Evolutionary conservation across 2,797 vertebrate genomes (phyloP).

Genomic region (Microchirus variegatus): DNA sequence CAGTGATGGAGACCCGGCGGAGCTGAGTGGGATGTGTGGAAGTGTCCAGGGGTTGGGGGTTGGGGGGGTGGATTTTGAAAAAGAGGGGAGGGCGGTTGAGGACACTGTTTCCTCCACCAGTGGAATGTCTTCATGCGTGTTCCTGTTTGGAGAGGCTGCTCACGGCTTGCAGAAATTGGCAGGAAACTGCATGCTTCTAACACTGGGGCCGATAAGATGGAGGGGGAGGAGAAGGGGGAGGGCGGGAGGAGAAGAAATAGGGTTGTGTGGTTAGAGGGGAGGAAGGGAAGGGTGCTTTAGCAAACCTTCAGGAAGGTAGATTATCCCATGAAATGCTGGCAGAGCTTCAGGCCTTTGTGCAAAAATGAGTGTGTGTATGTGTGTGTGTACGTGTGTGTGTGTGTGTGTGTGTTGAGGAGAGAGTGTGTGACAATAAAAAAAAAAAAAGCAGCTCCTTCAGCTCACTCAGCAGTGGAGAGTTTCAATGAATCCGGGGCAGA

Average conservation of each 20-base stretch:
- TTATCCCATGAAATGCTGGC: conserved; percentile 81
- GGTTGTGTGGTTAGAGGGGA: conserved; percentile 35
- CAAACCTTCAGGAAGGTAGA: conserved; percentile 81
- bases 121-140: conserved; percentile 82
- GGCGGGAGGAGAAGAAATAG: conserved; percentile 31
- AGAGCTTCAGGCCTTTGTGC: conserved; percentile 69
- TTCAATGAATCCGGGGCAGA: conserved; percentile 74
- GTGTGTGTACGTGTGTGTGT: conserved; percentile 34
- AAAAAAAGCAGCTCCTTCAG: conserved; percentile 68
- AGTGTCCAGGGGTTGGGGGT: conserved; percentile 28
- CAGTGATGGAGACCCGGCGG: no score
- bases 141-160: conserved; percentile 81
- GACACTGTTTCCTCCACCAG: conserved; percentile 76
- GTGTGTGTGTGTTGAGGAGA: conserved; percentile 29
- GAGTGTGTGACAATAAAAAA: conserved; percentile 38
- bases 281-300: conserved; percentile 58
- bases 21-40: conserved; percentile 54
- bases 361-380: conserved; percentile 25
- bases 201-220: conserved; percentile 73
- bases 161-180: conserved; percentile 72
- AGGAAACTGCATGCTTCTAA: conserved; percentile 78
- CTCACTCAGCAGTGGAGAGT: conserved; percentile 73
- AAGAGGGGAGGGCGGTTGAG: conserved; percentile 53
- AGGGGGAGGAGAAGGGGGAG: conserved; percentile 28
- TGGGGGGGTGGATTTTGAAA: conserved; percentile 4